phyloP scores from a whole-genome alignment of 1,140 invertebrate genomes.

The Drosophila nannoptera region DNA sequence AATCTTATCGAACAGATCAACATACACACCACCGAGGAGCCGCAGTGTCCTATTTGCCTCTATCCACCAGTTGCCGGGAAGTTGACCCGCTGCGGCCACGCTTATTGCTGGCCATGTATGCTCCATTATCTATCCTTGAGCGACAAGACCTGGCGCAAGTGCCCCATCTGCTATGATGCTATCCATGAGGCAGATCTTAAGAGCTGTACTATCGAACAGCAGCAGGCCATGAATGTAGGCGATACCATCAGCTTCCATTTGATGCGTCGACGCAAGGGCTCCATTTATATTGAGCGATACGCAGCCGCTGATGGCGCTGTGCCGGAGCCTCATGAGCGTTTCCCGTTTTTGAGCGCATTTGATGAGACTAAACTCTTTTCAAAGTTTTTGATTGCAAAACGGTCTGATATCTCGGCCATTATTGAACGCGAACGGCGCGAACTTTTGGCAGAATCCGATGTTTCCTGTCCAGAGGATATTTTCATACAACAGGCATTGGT shows the following conservation, averaged over 20 bases:
- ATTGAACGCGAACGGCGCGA: conserved; percentile 86
- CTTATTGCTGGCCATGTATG: conserved; percentile 97
- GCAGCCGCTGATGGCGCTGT: conserved; percentile 4
- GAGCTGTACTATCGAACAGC: conserved; percentile 80
- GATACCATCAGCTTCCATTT: conserved; percentile 89
- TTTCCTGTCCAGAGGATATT: conserved; percentile 88
- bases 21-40: conserved; percentile 83
- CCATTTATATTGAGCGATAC: conserved; percentile 85
- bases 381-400: conserved; percentile 88
- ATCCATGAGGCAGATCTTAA: conserved; percentile 81
- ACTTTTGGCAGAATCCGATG: conserved; percentile 84
- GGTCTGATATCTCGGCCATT: conserved; percentile 83
- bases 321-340: conserved; percentile 41
- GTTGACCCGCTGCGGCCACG: conserved; percentile 96
- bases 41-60: conserved; percentile 95
- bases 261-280: conserved; percentile 91
- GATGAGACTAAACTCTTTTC: conserved; percentile 82
- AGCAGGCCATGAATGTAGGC: conserved; percentile 82
- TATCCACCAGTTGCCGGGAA: conserved; percentile 90
- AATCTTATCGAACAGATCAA: conserved; percentile 94
- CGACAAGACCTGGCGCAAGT: conserved; percentile 87
- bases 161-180: conserved; percentile 92
- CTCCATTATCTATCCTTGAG: conserved; percentile 93
- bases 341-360: conserved; percentile 70
- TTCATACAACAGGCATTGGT: conserved; percentile 91